Conservation (phyloP, 2,888 invertebrate species). For the Elegia similella region DNA sequence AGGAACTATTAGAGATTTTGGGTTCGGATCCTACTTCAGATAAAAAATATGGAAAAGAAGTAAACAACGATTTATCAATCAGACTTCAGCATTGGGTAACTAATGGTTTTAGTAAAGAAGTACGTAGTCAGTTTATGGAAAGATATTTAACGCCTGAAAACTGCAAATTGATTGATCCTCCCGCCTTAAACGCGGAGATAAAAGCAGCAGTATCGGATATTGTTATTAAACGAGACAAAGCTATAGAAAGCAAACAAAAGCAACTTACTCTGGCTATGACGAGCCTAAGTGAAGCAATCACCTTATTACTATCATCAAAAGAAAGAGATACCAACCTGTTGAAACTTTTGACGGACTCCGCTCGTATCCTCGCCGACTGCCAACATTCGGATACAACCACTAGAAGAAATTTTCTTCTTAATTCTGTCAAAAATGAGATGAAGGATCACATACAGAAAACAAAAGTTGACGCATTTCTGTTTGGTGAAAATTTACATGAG, state of each 20-base stretch:
- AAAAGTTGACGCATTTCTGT: conserved; percentile 25
- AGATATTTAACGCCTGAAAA: conserved; percentile 28
- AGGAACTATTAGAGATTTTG: conserved; percentile 14
- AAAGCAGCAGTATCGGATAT: conserved; percentile 25
- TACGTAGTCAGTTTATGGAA: conserved; percentile 24
- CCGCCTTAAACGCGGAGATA: conserved; percentile 4
- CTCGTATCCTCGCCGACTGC: conserved; percentile 21
- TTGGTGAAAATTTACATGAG: conserved; percentile 25
- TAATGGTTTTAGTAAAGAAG: conserved; percentile 25
- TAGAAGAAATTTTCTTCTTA: conserved; percentile 22
- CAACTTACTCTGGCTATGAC: conserved; percentile 26
- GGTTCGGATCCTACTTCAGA: conserved; percentile 23
- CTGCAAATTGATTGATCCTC: conserved; percentile 27
- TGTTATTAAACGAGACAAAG: conserved; percentile 27
- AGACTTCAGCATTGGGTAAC: conserved; percentile 26
- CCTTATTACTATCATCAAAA: conserved; percentile 14
- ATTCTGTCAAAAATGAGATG: conserved; percentile 26
- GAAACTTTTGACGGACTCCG: conserved; percentile 24
- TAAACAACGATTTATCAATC: conserved; percentile 27
- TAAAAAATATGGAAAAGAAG: conserved; percentile 24
- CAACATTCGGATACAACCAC: conserved; percentile 24
- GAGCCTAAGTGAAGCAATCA: conserved; percentile 23
- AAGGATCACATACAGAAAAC: conserved; percentile 27
- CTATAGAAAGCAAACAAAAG: conserved; percentile 30
- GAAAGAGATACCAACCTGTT: conserved; percentile 13